These are phyloP conservation scores for Beroe forskalii DNA, from an alignment of 37 sponge, comb jelly and placozoan genomes.

Conservation along the genomic window DNA sequence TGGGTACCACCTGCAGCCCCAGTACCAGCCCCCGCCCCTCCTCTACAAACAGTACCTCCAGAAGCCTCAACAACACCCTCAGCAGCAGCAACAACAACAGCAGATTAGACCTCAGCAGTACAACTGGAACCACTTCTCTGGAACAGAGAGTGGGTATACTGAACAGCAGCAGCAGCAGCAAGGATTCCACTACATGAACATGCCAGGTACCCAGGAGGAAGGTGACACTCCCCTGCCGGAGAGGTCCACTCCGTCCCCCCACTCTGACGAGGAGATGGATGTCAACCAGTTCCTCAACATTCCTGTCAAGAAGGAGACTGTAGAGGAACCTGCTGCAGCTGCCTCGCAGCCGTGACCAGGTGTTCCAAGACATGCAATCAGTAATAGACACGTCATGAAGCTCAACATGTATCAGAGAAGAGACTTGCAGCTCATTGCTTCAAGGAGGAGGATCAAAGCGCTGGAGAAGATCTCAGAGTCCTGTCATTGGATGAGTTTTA, in stretches of 20 bases:
- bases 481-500: too few relatives aligned
- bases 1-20: background rate
- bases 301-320: slow-evolving; percentile 12
- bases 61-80: background rate
- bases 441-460: too few relatives aligned
- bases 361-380: too few relatives aligned
- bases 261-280: slow-evolving; percentile 13
- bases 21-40: background rate
- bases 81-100: background rate
- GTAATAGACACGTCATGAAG: too few relatives aligned
- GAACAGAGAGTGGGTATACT: too few relatives aligned
- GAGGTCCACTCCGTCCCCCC: slow-evolving; percentile 10
- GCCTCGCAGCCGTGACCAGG: too few relatives aligned
- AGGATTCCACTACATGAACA: background rate
- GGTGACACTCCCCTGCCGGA: too few relatives aligned
- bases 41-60: slow-evolving; percentile 53
- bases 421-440: too few relatives aligned
- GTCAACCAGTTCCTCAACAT: slow-evolving; percentile 53
- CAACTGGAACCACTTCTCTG: background rate
- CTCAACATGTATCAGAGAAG: too few relatives aligned
- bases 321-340: too few relatives aligned
- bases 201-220: background rate
- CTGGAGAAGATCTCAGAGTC: too few relatives aligned
- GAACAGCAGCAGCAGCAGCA: background rate
- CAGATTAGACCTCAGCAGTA: background rate